phyloP scores from a whole-genome alignment of 2,797 vertebrate species.

The Phataginus tricuspis region DNA sequence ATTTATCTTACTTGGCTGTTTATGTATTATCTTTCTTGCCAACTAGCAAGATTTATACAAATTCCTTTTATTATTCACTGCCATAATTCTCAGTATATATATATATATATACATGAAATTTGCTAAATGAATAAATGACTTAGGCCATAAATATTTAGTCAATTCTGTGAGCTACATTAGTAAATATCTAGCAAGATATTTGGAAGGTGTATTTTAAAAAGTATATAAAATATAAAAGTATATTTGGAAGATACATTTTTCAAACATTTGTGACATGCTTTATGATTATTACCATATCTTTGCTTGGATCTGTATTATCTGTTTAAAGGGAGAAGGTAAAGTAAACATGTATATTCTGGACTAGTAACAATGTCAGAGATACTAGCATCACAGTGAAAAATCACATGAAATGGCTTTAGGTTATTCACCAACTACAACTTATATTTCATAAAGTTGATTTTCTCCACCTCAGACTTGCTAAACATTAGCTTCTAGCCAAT shows the following conservation, averaged over 20 bases:
- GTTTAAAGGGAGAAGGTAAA: neutral
- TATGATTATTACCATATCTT: neutral
- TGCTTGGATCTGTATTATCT: neutral
- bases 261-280: neutral
- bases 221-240: too few relatives aligned
- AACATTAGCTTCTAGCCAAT: neutral
- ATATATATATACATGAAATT: neutral
- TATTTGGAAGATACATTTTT: neutral
- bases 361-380: neutral
- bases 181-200: neutral
- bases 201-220: too few relatives aligned
- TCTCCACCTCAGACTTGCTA: neutral
- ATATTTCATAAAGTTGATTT: slow-evolving; percentile 25
- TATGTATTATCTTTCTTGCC: neutral
- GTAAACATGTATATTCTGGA: neutral
- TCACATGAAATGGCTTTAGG: neutral
- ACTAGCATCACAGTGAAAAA: neutral
- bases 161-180: neutral
- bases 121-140: neutral
- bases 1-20: neutral
- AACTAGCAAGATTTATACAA: neutral
- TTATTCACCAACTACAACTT: neutral
- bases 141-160: neutral
- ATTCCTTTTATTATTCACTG: neutral
- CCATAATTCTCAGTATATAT: neutral